phyloP scores from a whole-genome alignment of 1,140 invertebrate species.

The Drosophila sechellia region DNA sequence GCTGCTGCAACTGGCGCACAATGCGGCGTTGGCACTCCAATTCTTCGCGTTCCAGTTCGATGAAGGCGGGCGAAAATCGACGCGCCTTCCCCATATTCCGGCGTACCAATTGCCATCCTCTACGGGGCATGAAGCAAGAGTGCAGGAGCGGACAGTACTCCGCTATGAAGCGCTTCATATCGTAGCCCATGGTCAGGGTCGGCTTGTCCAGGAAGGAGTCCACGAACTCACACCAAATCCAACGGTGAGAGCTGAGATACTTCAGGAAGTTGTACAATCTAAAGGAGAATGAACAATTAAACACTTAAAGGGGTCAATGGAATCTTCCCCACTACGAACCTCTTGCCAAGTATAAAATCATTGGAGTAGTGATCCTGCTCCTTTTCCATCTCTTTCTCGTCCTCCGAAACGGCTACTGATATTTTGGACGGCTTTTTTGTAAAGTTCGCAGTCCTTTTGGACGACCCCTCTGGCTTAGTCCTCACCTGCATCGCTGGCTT shows the following conservation, averaged over 20 bases:
- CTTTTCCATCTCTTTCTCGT: neutral
- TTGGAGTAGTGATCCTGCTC: neutral
- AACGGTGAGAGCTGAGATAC: slow-evolving; percentile 29
- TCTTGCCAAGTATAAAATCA: neutral
- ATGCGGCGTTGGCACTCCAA: slow-evolving; percentile 11
- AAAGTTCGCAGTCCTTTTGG: neutral
- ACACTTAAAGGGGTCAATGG: neutral
- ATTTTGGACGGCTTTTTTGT: neutral
- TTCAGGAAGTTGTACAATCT: slow-evolving; percentile 40
- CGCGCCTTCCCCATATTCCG: slow-evolving; percentile 56
- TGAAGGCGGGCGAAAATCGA: slow-evolving; percentile 53
- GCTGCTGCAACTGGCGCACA: slow-evolving; percentile 43
- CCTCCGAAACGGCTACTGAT: neutral
- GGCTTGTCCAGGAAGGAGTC: slow-evolving; percentile 50
- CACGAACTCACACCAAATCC: slow-evolving; percentile 62
- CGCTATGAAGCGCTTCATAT: slow-evolving; percentile 21
- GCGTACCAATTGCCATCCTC: slow-evolving; percentile 54
- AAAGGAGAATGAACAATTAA: neutral
- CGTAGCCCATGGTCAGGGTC: slow-evolving; percentile 28
- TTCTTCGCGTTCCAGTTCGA: slow-evolving; percentile 27
- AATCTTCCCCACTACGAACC: neutral
- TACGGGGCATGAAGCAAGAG: slow-evolving; percentile 30
- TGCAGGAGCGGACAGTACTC: slow-evolving; percentile 23
- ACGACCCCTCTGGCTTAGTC: neutral
- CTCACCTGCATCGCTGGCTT: neutral